Evolutionary conservation across 2,888 invertebrate species (phyloP).

Genomic region (Calliphora vomitoria): DNA sequence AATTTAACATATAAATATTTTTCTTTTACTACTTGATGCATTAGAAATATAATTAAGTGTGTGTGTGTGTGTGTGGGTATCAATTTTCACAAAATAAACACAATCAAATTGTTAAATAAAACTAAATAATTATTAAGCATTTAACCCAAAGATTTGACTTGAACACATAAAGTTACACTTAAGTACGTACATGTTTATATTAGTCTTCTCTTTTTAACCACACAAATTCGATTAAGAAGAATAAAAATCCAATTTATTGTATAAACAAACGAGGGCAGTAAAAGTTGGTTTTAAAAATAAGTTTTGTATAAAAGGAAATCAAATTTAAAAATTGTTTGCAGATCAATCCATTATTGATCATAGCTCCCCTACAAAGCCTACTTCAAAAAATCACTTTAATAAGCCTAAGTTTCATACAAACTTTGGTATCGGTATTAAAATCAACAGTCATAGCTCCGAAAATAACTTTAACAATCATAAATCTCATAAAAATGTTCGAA

Average conservation of each 20-base stretch:
- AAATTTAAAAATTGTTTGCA: too few species aligned
- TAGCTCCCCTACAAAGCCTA: too few species aligned
- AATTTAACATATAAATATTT: constrained; percentile 13
- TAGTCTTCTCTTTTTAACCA: background rate
- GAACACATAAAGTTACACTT: background rate
- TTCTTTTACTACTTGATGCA: constrained; percentile 25
- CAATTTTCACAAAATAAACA: constrained; percentile 50
- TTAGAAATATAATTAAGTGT: constrained; percentile 30
- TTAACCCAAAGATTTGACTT: constrained; percentile 39
- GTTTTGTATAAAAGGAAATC: too few species aligned
- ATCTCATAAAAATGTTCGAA: too few species aligned
- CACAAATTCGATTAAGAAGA: background rate
- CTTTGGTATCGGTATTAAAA: too few species aligned
- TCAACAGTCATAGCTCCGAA: too few species aligned
- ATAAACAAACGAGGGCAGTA: background rate
- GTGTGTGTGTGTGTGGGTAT: constrained; percentile 46
- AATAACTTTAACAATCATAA: too few species aligned
- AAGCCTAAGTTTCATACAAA: too few species aligned
- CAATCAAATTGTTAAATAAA: constrained; percentile 48
- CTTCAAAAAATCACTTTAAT: too few species aligned
- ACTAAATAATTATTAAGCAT: constrained; percentile 60
- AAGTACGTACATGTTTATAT: background rate
- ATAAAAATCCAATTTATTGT: background rate
- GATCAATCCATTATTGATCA: too few species aligned
- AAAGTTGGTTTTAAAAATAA: too few species aligned